Percentiles rank a stretch among this genome's conserved stretches.
phyloP scores from a whole-genome alignment of 2,113 vertebrate genomes.

The Tychaedon coryphoeus region DNA sequence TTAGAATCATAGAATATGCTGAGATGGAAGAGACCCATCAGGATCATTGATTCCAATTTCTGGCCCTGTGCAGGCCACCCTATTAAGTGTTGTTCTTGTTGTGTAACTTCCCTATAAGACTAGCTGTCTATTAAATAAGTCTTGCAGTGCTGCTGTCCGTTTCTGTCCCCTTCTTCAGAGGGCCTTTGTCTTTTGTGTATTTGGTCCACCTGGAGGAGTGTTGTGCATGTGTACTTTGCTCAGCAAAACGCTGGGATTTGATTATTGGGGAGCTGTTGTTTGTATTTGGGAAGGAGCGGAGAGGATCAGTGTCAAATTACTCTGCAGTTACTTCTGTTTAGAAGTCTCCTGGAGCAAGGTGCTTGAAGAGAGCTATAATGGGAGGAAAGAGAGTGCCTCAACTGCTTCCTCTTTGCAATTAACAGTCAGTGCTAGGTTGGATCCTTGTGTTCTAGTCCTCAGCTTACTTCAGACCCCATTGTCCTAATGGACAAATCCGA shows the following conservation, averaged over 20 bases:
- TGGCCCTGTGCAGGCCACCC: background rate
- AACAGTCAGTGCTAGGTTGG: background rate
- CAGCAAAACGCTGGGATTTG: background rate
- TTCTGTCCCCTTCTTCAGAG: background rate
- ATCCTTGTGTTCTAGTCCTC: background rate
- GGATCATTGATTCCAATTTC: background rate
- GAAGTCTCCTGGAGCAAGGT: background rate
- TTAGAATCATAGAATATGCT: background rate
- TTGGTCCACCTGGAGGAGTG: background rate
- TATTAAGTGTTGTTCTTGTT: background rate
- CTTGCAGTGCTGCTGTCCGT: background rate
- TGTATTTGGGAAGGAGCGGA: background rate
- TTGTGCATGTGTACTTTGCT: background rate
- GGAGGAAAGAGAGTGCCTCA: background rate
- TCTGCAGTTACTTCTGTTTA: background rate
- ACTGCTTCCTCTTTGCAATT: background rate
- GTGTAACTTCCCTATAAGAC: rapidly evolving
- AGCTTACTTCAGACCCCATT: background rate
- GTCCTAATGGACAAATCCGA: background rate
- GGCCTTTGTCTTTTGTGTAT: background rate
- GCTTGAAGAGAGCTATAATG: background rate
- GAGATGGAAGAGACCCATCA: background rate
- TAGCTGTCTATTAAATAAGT: background rate
- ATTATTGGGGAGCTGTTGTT: background rate
- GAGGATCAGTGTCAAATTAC: background rate